A percentile compares a stretch with the other conserved stretches of the same genome.
Evolutionary conservation across 2,888 invertebrate species (phyloP).

Genomic region (Onchidella celtica): DNA sequence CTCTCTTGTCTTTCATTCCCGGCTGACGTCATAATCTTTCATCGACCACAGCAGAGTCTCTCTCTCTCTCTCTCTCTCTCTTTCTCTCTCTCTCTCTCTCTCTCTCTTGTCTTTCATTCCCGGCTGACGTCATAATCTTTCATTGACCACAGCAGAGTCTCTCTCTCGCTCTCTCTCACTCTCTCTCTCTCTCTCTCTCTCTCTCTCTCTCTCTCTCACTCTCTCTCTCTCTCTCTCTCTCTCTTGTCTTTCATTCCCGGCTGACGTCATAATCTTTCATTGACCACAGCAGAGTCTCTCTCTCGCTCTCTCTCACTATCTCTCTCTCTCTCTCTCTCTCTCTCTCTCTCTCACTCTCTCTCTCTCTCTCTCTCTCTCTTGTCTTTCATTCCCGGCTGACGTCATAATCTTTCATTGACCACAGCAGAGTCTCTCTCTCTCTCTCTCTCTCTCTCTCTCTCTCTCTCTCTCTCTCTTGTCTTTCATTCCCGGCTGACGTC

Average conservation of each 20-base stretch:
- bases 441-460: background rate
- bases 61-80: background rate
- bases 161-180: background rate
- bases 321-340: conserved; percentile 12
- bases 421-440: background rate
- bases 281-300: background rate
- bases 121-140: too few relatives aligned
- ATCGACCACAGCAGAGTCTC: too few relatives aligned
- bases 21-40: too few relatives aligned
- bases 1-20: conserved; percentile 1
- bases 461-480: background rate
- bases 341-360: background rate
- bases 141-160: too few relatives aligned
- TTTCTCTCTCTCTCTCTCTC: background rate
- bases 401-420: background rate
- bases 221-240: background rate
- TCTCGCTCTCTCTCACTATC: conserved; percentile 9
- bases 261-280: background rate
- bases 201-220: background rate
- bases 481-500: background rate
- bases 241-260: background rate
- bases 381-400: background rate
- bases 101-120: background rate
- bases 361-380: background rate
- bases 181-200: background rate